phyloP scores from a whole-genome alignment of 2,888 invertebrate genomes.

The Dolichopus griseipennis region DNA sequence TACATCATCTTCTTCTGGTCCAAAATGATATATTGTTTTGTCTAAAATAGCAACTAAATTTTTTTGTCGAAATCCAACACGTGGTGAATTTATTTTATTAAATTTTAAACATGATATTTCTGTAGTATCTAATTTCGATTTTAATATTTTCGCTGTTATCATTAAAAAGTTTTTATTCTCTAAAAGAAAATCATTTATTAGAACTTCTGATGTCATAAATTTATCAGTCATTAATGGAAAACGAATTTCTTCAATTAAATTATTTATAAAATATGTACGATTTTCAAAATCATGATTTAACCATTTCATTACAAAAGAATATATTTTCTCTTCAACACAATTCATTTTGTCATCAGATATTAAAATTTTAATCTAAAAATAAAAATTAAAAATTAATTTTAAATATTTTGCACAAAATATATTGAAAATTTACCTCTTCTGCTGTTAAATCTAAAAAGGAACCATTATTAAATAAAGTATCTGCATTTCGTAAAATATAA shows the following conservation, averaged over 20 bases:
- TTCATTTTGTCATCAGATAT: conserved; percentile 8
- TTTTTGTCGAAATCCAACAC: conserved; percentile 10
- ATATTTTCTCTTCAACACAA: conserved; percentile 4
- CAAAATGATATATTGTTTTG: conserved; percentile 11
- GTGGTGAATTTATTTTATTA: conserved; percentile 9
- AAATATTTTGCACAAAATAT: too few species aligned
- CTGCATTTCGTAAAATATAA: conserved; percentile 7
- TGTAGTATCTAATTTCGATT: conserved; percentile 9
- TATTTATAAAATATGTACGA: not conserved
- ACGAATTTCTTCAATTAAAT: conserved; percentile 12
- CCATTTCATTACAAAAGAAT: conserved; percentile 11
- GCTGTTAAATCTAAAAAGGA: conserved; percentile 4
- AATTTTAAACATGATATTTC: conserved; percentile 11
- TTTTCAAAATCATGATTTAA: conserved; percentile 8
- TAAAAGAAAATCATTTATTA: conserved; percentile 5
- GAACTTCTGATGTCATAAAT: conserved; percentile 11
- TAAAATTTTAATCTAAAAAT: conserved; percentile 4
- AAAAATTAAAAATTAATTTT: too few species aligned
- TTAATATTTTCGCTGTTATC: conserved; percentile 9
- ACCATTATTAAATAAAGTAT: not conserved
- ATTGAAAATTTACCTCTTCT: not conserved
- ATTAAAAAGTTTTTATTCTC: conserved; percentile 8
- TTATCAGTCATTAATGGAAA: conserved; percentile 10
- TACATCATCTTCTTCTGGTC: conserved; percentile 7
- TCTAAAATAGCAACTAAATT: conserved; percentile 8